These are phyloP conservation scores for Umimayanthus chanpuru DNA, from an alignment of 92 coral and sea anemone species.

Conservation along the genomic window DNA sequence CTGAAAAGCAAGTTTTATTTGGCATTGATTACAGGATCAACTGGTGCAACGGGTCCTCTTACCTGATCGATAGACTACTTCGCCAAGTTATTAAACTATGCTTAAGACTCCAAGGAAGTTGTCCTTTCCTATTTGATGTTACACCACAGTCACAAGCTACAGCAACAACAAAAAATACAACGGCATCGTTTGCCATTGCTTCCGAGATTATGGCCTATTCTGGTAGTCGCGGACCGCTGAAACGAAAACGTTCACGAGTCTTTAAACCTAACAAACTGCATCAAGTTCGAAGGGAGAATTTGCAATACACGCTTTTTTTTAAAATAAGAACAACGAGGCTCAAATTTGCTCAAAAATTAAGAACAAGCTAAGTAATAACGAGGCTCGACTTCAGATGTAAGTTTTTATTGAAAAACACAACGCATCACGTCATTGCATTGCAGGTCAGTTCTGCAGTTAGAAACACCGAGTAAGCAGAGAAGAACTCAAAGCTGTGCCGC, in stretches of 20 bases:
- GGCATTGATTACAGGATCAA: slow-evolving; percentile 18
- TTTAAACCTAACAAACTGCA: not conserved
- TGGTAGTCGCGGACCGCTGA: slow-evolving; percentile 14
- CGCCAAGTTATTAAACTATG: not conserved
- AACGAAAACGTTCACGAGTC: slow-evolving; percentile 17
- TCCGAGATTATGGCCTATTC: slow-evolving; percentile 1
- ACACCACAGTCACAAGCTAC: slow-evolving; percentile 9
- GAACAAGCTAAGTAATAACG: too few relatives aligned
- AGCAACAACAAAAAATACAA: slow-evolving; percentile 3
- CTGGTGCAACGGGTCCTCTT: slow-evolving; percentile 11
- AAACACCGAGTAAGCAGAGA: too few relatives aligned
- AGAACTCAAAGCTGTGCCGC: too few relatives aligned
- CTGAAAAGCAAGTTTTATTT: not conserved
- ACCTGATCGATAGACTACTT: slow-evolving; percentile 6
- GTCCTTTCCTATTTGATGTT: not conserved
- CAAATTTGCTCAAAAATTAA: too few relatives aligned
- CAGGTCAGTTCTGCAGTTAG: too few relatives aligned
- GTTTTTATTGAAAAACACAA: too few relatives aligned
- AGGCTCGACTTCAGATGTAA: too few relatives aligned
- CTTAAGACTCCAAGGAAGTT: slow-evolving; percentile 21
- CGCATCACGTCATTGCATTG: too few relatives aligned
- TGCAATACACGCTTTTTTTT: too few relatives aligned
- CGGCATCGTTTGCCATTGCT: not conserved
- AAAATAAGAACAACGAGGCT: too few relatives aligned
- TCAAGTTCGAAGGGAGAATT: too few relatives aligned